A percentile compares a stretch with the other conserved stretches of the same genome.
phyloP scores from a whole-genome alignment of 2,888 invertebrate genomes.

The Pristionchus mayeri region DNA sequence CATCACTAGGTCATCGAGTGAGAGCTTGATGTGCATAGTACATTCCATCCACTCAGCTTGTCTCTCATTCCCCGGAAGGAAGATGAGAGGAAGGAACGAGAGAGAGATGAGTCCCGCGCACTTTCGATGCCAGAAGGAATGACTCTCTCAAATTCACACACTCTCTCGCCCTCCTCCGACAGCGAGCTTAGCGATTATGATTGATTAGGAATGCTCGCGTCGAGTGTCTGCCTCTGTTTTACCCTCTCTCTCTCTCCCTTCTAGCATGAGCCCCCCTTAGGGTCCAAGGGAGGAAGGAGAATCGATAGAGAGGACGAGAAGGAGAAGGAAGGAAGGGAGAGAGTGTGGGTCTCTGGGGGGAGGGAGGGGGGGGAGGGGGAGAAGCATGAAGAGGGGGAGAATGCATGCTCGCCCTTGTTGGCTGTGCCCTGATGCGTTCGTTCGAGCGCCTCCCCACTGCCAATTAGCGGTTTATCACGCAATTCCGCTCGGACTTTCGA shows the following conservation, averaged over 20 bases:
- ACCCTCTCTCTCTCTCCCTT: slow-evolving; percentile 38
- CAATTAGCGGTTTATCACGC: no score
- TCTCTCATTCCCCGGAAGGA: background rate
- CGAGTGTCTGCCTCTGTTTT: background rate
- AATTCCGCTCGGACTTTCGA: no score
- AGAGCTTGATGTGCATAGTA: background rate
- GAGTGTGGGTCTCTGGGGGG: background rate
- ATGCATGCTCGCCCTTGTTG: background rate
- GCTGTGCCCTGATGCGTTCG: no score
- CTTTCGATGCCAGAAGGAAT: background rate
- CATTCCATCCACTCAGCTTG: background rate
- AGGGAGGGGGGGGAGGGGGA: background rate
- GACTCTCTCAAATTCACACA: slow-evolving; percentile 51
- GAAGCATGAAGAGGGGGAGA: background rate
- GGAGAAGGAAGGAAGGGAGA: slow-evolving; percentile 15
- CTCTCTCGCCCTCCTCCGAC: background rate
- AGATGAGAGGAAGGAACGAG: background rate
- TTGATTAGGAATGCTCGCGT: slow-evolving; percentile 1
- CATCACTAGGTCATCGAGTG: no score
- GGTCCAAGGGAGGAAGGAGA: background rate
- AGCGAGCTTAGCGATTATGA: slow-evolving; percentile 47
- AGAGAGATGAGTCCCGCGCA: background rate
- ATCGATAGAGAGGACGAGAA: slow-evolving; percentile 50
- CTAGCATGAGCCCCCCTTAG: background rate
- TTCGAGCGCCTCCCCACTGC: no score